phyloP scores from a whole-genome alignment of 2,113 vertebrate species.

The Lepidiolamprologus cunningtoni region DNA sequence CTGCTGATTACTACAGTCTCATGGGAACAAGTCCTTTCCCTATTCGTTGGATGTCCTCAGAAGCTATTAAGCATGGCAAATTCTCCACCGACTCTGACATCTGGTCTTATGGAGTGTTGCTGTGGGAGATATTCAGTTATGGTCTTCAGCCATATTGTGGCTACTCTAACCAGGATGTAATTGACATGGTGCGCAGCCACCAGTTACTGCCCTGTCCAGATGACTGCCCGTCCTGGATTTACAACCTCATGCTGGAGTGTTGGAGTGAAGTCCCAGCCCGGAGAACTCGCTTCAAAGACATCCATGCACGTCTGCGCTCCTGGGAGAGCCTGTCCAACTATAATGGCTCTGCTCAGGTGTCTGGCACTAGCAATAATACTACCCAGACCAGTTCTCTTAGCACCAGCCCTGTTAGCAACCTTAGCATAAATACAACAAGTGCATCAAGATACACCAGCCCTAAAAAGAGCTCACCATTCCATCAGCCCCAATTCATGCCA shows the following conservation, averaged over 20 bases:
- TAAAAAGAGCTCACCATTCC: slow-evolving; percentile 85
- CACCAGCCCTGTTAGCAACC: slow-evolving; percentile 91
- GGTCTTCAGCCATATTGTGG: slow-evolving; percentile 96
- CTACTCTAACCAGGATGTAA: slow-evolving; percentile 94
- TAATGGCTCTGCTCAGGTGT: slow-evolving; percentile 89
- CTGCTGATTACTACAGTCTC: slow-evolving; percentile 93
- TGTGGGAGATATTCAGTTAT: slow-evolving; percentile 97
- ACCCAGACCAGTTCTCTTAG: slow-evolving; percentile 97
- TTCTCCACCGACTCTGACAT: slow-evolving; percentile 94
- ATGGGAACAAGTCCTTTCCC: slow-evolving; percentile 83
- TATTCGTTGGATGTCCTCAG: slow-evolving; percentile 95
- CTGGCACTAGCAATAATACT: slow-evolving; percentile 89
- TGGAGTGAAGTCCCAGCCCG: slow-evolving; percentile 90
- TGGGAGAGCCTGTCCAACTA: slow-evolving; percentile 91
- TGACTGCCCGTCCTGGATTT: slow-evolving; percentile 91
- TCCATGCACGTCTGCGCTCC: slow-evolving; percentile 85
- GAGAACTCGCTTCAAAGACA: slow-evolving; percentile 92
- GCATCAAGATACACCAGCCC: slow-evolving; percentile 83
- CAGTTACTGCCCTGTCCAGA: slow-evolving; percentile 90
- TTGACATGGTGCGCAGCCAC: slow-evolving; percentile 88
- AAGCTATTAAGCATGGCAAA: slow-evolving; percentile 90
- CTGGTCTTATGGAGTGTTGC: slow-evolving; percentile 91
- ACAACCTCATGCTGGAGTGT: slow-evolving; percentile 92
- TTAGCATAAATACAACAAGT: slow-evolving; percentile 70
- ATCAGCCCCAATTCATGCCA: slow-evolving; percentile 86